A percentile compares a stretch with the other conserved stretches of the same genome.
phyloP scores from a whole-genome alignment of 2,113 vertebrate genomes.

The Empidonax traillii region DNA sequence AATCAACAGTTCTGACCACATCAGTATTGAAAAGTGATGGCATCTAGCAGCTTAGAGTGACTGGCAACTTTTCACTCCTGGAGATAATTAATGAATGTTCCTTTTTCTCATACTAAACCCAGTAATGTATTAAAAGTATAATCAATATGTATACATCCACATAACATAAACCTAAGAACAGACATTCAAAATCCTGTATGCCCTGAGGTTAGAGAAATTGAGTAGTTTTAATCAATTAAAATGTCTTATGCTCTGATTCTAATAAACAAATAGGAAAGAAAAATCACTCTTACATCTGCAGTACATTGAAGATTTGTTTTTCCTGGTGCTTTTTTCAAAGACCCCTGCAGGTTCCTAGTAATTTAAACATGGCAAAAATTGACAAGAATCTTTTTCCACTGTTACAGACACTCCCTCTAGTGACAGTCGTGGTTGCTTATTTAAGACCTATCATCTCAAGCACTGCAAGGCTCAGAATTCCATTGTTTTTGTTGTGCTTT shows the following conservation, averaged over 20 bases:
- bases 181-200: background rate
- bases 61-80: background rate
- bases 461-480: background rate
- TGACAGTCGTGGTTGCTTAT: background rate
- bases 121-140: background rate
- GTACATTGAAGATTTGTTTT: background rate
- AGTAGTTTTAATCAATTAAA: background rate
- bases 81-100: background rate
- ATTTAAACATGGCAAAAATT: background rate
- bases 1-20: background rate
- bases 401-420: conserved; percentile 4
- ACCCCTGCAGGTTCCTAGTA: background rate
- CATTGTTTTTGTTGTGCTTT: background rate
- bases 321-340: background rate
- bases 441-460: background rate
- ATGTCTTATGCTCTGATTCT: background rate
- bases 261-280: background rate
- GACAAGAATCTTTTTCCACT: background rate
- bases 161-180: background rate
- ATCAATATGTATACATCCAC: background rate
- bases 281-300: background rate
- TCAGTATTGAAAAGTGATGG: background rate
- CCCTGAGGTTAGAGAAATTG: background rate
- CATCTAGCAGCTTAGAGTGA: background rate
- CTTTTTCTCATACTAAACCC: background rate